Evolutionary conservation across 2,888 invertebrate genomes (phyloP), one percentile per base, ranked within the genome.

Genomic region (Operophtera brumata): DNA sequence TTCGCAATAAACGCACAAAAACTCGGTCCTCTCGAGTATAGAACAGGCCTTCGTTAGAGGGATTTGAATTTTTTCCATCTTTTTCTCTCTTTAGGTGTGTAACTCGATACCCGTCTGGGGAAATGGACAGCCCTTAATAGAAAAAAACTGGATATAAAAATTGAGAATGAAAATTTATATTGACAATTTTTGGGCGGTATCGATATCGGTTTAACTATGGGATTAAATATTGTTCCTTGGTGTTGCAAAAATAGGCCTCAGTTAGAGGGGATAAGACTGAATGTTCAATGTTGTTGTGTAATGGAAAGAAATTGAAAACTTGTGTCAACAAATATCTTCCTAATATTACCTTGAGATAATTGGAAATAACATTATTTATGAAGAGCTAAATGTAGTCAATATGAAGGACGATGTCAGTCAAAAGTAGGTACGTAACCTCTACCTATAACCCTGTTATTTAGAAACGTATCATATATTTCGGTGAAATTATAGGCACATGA

Each of bases 1-100:
- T 83, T 80, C 81, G 74, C 73, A 82, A 84, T 82, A 85, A 84
- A 78, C 75, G 71, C 69, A 81, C 80, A 78, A 85, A 85, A 86
- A 84, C 82, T 84, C 74, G 72, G 74, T 78, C 75, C 89, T 86
- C 88, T 67, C 66, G 88, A 77, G 89, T 81, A 87, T 87, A 86
- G 34, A 49, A 48, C 36, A 52, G 79, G 70, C 77, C 77, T 85
- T 90, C 89, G 89, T 90, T 90, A 90, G 84, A 80, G 81, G 80
- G 84, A 87, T 87, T 87, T 64, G 60, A 65, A 64, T 62, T 61
- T 61, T 59, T 54, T 55, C 54, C 61, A 62, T 57, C 55, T 49
- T 55, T 57, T 56, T 82, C 47, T 81, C 78, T 77, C 75, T 82
- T 69, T 83, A 82, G 82, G 81, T 82, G 80, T 74, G 88, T 83